Conservation (phyloP, 2,797 vertebrate species). For the Chelonia mydas region DNA sequence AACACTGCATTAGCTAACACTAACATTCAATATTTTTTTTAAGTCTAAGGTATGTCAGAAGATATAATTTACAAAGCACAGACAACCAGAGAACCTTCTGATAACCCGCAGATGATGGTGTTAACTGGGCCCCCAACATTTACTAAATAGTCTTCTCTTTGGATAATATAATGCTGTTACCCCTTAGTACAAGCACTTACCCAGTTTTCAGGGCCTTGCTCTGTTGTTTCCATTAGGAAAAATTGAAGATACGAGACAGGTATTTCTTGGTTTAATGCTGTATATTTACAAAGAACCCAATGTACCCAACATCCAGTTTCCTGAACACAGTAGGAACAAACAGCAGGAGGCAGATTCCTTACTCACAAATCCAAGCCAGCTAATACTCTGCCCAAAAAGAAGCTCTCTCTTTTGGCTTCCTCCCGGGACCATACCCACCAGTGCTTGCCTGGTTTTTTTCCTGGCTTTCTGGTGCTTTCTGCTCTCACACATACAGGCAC, state of each 20-base stretch:
- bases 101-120: not conserved
- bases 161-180: not conserved
- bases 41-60: not conserved
- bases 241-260: not conserved
- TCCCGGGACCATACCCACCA: accelerated
- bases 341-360: not conserved
- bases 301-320: not conserved
- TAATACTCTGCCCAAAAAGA: not conserved
- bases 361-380: not conserved
- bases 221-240: not conserved
- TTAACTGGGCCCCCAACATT: not conserved
- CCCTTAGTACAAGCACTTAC: not conserved
- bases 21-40: not conserved
- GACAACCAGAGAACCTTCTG: not conserved
- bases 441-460: not conserved
- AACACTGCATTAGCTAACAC: not conserved
- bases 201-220: not conserved
- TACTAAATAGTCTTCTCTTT: constrained; percentile 26
- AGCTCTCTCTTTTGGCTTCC: not conserved
- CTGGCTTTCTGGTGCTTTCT: not conserved
- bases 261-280: not conserved
- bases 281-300: not conserved
- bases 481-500: not conserved
- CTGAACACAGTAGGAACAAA: not conserved
- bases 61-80: not conserved